A percentile compares a stretch with the other conserved stretches of the same genome.
phyloP scores from a whole-genome alignment of 2,797 vertebrate genomes.

The Labroides dimidiatus region DNA sequence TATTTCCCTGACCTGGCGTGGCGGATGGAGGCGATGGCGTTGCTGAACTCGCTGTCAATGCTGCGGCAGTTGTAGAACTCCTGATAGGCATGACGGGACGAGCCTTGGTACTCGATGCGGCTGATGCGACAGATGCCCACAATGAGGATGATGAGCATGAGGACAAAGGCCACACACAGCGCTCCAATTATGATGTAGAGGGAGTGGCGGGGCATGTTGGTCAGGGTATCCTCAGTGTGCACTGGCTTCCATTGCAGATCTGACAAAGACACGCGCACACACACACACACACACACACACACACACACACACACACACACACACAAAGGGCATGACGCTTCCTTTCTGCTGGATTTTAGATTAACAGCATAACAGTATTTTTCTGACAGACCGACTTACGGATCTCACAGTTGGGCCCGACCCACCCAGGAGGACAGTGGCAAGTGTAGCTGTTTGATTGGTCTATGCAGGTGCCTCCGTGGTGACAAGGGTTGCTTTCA shows the following conservation, averaged over 20 bases:
- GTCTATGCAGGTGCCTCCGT: constrained; percentile 94
- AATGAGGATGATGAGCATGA: constrained; percentile 99
- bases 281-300: constrained; percentile 20
- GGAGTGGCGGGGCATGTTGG: constrained; percentile 97
- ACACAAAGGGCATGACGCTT: constrained; percentile 4
- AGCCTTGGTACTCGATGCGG: constrained; percentile 99
- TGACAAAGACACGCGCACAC: constrained; percentile 62
- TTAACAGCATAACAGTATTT: constrained; percentile 19
- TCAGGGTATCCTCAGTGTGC: constrained; percentile 92
- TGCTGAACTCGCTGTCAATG: constrained; percentile 98
- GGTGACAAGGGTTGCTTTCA: constrained; percentile 95
- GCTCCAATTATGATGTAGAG: constrained; percentile 99
- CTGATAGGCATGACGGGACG: constrained; percentile 95
- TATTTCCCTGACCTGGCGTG: constrained; percentile 91
- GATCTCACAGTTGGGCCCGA: constrained; percentile 96
- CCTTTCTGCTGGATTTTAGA: constrained; percentile 5
- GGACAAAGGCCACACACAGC: constrained; percentile 96
- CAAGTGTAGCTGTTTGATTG: constrained; percentile 94
- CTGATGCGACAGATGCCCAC: constrained; percentile 99
- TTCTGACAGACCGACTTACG: constrained; percentile 86
- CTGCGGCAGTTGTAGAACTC: constrained; percentile 99
- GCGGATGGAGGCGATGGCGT: constrained; percentile 95
- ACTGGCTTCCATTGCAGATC: constrained; percentile 96
- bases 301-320: constrained; percentile 29
- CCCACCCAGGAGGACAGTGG: constrained; percentile 95